Percentiles rank a stretch among this genome's conserved stretches.
Conservation (phyloP, 2,113 vertebrate genomes). For the Siniperca chuatsi region DNA sequence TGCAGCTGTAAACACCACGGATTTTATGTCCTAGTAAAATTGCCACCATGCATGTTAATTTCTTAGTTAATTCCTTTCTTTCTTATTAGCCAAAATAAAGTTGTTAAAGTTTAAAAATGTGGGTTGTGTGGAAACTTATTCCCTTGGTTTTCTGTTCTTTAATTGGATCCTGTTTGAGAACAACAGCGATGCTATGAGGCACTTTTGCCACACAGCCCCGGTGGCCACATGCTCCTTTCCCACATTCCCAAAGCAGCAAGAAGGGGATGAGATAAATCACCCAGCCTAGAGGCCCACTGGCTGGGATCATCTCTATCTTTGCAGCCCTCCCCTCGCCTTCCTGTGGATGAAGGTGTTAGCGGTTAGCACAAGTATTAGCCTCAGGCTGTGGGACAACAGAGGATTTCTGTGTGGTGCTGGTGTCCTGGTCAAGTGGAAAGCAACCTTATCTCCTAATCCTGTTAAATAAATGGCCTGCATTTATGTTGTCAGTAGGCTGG, state of each 20-base stretch:
- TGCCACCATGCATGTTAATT: neutral
- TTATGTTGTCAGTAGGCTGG: conserved; percentile 72
- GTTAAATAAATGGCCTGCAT: conserved; percentile 77
- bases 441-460: conserved; percentile 76
- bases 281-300: conserved; percentile 61
- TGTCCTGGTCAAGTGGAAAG: conserved; percentile 66
- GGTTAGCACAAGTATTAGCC: conserved; percentile 60
- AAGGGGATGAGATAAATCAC: conserved; percentile 72
- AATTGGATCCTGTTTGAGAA: conserved; percentile 49
- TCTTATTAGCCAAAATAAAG: neutral
- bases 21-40: conserved; percentile 26
- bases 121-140: neutral
- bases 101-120: conserved; percentile 17
- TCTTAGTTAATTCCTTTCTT: neutral
- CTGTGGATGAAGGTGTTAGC: conserved; percentile 62
- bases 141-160: conserved; percentile 35
- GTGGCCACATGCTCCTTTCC: conserved; percentile 49
- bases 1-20: conserved; percentile 36
- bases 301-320: conserved; percentile 64
- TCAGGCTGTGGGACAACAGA: conserved; percentile 55
- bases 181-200: conserved; percentile 27
- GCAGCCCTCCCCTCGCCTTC: conserved; percentile 21
- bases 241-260: conserved; percentile 65
- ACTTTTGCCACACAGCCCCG: conserved; percentile 12
- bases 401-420: conserved; percentile 57